Evolutionary conservation across 2,888 invertebrate genomes (phyloP).

Genomic region (Harmothoe impar): DNA sequence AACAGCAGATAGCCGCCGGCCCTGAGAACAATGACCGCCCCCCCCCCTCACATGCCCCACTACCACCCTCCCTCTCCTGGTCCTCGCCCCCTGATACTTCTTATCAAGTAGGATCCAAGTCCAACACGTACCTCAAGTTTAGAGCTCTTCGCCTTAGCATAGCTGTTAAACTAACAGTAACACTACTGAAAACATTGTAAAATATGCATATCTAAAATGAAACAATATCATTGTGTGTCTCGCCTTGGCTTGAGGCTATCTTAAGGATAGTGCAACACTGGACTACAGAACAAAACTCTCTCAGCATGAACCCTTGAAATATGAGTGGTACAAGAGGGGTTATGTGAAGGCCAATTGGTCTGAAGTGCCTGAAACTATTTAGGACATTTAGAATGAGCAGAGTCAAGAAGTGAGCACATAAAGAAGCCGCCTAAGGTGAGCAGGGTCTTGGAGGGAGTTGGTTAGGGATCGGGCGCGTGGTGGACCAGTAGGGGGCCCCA

Average conservation of each 20-base stretch:
- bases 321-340: too few relatives aligned
- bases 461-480: background rate
- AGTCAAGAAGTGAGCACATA: conserved; percentile 3
- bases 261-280: too few relatives aligned
- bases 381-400: background rate
- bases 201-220: too few relatives aligned
- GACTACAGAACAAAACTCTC: too few relatives aligned
- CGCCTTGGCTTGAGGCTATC: too few relatives aligned
- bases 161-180: too few relatives aligned
- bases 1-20: background rate
- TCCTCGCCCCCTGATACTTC: background rate
- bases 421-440: background rate
- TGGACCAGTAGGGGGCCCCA: background rate
- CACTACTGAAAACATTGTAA: too few relatives aligned
- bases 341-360: too few relatives aligned
- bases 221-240: too few relatives aligned
- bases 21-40: background rate
- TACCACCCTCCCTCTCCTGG: background rate
- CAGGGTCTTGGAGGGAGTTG: background rate
- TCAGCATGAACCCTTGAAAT: too few relatives aligned
- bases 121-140: background rate
- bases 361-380: too few relatives aligned
- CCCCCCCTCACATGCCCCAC: background rate
- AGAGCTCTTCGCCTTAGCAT: too few relatives aligned
- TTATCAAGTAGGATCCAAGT: conserved; percentile 6